A percentile compares a stretch with the other conserved stretches of the same genome.
These are phyloP conservation scores for Rhynchomys soricoides DNA, from an alignment of 2,113 vertebrate species.

Conservation along the genomic window DNA sequence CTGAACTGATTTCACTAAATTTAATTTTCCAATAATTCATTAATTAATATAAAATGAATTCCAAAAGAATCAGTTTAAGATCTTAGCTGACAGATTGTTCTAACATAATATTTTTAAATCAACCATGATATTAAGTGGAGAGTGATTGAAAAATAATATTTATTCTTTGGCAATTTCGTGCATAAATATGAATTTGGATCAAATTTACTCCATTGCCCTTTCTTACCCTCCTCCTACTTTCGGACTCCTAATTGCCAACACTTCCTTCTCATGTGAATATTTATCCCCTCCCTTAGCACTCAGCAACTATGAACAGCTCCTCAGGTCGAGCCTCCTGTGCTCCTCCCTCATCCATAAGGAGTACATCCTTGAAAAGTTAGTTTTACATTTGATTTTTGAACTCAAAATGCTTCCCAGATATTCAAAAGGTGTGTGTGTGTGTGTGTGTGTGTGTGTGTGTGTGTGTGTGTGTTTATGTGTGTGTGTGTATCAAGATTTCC, in stretches of 20 bases:
- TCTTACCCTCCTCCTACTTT: not conserved
- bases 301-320: not conserved
- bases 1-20: not conserved
- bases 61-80: conserved; percentile 30
- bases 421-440: too few species aligned
- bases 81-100: not conserved
- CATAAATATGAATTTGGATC: not conserved
- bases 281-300: not conserved
- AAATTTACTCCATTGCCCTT: not conserved
- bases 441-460: too few species aligned
- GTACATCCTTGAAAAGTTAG: not conserved
- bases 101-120: not conserved
- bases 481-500: too few species aligned
- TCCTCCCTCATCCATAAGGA: not conserved
- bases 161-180: not conserved
- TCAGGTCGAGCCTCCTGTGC: not conserved
- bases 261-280: too few species aligned
- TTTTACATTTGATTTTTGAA: conserved; percentile 33
- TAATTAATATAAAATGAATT: not conserved
- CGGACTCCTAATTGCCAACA: not conserved
- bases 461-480: too few species aligned
- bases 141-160: not conserved
- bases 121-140: not conserved
- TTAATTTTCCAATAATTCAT: conserved; percentile 9
- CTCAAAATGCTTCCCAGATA: conserved; percentile 58